phyloP scores from a whole-genome alignment of 2,888 invertebrate genomes.

The Rhingia rostrata region DNA sequence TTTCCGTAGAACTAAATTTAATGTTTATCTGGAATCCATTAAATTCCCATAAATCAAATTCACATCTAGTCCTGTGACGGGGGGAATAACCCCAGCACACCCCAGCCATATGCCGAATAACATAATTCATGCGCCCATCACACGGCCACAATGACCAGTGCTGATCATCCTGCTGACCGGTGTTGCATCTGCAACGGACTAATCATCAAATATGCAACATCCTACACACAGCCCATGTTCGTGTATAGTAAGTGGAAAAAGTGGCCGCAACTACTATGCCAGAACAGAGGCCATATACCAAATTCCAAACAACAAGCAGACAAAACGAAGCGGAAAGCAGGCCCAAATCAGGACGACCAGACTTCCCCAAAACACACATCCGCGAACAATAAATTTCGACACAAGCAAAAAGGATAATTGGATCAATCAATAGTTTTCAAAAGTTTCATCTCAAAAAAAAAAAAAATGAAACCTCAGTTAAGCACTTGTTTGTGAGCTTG shows the following conservation, averaged over 20 bases:
- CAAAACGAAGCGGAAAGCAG: slow-evolving; percentile 34
- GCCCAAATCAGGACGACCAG: slow-evolving; percentile 34
- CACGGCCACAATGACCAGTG: slow-evolving; percentile 42
- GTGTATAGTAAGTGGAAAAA: slow-evolving; percentile 27
- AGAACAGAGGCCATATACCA: slow-evolving; percentile 20
- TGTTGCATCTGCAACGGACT: slow-evolving; percentile 56
- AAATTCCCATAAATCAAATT: slow-evolving; percentile 55
- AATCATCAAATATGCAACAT: slow-evolving; percentile 52
- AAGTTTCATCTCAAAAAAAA: slow-evolving; percentile 51
- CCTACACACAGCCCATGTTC: background rate
- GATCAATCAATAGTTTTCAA: slow-evolving; percentile 67
- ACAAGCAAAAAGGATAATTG: slow-evolving; percentile 59
- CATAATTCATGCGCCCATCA: slow-evolving; percentile 56
- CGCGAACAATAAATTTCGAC: slow-evolving; percentile 50
- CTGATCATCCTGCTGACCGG: slow-evolving; percentile 37
- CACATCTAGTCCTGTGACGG: slow-evolving; percentile 13
- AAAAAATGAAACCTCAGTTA: slow-evolving; percentile 9
- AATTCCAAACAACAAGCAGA: slow-evolving; percentile 28
- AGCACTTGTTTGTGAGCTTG: slow-evolving; percentile 23
- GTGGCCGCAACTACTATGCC: background rate
- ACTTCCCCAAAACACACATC: slow-evolving; percentile 48
- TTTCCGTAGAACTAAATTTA: background rate
- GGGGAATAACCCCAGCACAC: background rate
- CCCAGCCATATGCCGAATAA: slow-evolving; percentile 2
- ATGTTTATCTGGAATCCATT: slow-evolving; percentile 20